Evolutionary conservation across 2,888 invertebrate species (phyloP).

Genomic region (Mesoligia furuncula): DNA sequence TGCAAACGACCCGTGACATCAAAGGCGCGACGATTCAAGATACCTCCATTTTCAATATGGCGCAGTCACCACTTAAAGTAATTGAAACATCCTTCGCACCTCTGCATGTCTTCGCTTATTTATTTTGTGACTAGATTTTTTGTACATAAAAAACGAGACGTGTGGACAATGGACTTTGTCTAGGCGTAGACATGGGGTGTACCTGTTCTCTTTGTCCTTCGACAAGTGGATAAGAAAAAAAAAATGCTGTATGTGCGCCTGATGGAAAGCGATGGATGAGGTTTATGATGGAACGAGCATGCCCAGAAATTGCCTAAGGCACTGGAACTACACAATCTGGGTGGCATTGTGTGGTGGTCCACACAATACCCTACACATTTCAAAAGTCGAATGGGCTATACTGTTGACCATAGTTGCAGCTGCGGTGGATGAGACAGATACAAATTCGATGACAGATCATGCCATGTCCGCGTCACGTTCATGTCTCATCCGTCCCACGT

Average conservation of each 20-base stretch:
- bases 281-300: no score
- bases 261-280: no score
- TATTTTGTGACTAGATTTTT: conserved; percentile 48
- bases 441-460: conserved; percentile 30
- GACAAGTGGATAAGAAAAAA: no score
- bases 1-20: conserved; percentile 33
- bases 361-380: no score
- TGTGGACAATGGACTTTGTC: conserved; percentile 11
- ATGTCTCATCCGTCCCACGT: conserved; percentile 1
- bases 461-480: not conserved
- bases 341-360: no score
- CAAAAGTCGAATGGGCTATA: no score
- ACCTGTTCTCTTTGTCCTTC: no score
- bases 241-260: no score
- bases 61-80: conserved; percentile 53
- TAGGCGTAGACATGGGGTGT: not conserved
- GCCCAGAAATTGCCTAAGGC: no score
- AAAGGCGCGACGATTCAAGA: conserved; percentile 47
- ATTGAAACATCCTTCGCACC: conserved; percentile 54
- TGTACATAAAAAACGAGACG: conserved; percentile 7
- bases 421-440: not conserved
- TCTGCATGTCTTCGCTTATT: conserved; percentile 18
- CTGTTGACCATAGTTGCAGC: no score
- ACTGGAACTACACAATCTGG: no score
- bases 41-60: conserved; percentile 35